Conservation (phyloP, 2,113 vertebrate genomes). For the Salminus brasiliensis region DNA sequence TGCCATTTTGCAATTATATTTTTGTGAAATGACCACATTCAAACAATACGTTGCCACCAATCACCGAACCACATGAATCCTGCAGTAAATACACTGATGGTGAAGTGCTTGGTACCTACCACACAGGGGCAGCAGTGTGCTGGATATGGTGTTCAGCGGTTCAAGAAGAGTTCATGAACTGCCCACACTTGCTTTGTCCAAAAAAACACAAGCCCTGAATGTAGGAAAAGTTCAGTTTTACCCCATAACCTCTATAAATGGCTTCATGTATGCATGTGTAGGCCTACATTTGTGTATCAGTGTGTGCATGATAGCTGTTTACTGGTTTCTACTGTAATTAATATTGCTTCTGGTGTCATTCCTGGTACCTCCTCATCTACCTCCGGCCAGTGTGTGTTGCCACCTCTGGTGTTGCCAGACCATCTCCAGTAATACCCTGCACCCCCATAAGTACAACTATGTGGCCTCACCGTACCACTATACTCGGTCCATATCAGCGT, state of each 20-base stretch:
- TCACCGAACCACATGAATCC: not conserved
- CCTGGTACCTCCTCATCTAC: conserved; percentile 40
- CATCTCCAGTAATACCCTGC: not conserved
- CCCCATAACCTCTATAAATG: not conserved
- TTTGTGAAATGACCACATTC: not conserved
- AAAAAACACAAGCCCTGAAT: not conserved
- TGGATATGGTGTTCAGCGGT: conserved; percentile 33
- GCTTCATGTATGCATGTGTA: not conserved
- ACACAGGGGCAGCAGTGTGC: conserved; percentile 71
- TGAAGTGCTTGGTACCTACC: conserved; percentile 53
- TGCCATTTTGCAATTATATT: too few relatives aligned
- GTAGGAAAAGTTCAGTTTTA: conserved; percentile 5
- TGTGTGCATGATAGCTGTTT: conserved; percentile 22
- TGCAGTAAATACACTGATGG: too few relatives aligned
- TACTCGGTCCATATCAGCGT: conserved; percentile 47
- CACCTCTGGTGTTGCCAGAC: not conserved
- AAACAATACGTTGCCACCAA: too few relatives aligned
- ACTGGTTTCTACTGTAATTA: not conserved
- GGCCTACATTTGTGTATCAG: conserved; percentile 7
- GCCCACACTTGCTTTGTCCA: not conserved
- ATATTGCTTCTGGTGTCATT: not conserved
- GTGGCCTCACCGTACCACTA: conserved; percentile 7
- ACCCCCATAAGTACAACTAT: not conserved
- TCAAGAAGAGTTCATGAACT: conserved; percentile 21
- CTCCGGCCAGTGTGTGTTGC: not conserved